phyloP scores from a whole-genome alignment of 2,797 vertebrate species.

The Anguilla anguilla region DNA sequence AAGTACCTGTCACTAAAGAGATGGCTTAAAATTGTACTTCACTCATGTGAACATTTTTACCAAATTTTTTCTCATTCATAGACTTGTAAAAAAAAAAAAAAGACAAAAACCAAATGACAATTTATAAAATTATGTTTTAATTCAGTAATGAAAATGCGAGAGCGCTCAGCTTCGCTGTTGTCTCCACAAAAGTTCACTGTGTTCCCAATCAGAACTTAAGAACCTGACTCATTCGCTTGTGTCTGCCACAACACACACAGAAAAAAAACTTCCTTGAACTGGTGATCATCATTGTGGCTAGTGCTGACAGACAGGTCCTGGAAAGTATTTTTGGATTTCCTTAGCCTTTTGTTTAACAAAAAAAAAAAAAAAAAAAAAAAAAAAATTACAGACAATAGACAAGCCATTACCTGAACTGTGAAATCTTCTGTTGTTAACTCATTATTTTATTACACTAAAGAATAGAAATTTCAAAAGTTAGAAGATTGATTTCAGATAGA shows the following conservation, averaged over 20 bases:
- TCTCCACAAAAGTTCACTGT: not conserved
- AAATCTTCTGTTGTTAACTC: not conserved
- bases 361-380: too few species aligned
- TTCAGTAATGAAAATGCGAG: not conserved
- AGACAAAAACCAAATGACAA: not conserved
- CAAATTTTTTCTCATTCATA: not conserved
- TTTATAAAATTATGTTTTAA: not conserved
- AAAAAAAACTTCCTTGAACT: not conserved
- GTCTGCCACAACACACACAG: not conserved
- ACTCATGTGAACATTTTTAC: not conserved
- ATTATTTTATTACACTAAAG: not conserved
- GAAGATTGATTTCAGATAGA: not conserved
- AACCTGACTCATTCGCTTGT: not conserved
- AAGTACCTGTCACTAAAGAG: not conserved
- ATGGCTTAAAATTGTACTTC: not conserved
- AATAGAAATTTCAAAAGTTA: not conserved
- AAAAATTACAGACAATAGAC: not conserved
- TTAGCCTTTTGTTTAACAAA: not conserved
- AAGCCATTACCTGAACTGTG: not conserved
- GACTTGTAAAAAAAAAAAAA: not conserved
- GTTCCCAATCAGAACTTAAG: not conserved
- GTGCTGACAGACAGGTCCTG: not conserved
- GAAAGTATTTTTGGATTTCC: not conserved
- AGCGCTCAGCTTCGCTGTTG: not conserved
- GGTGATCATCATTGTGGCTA: not conserved